phyloP scores from a whole-genome alignment of 2,888 invertebrate species.

The Drosophila robusta region DNA sequence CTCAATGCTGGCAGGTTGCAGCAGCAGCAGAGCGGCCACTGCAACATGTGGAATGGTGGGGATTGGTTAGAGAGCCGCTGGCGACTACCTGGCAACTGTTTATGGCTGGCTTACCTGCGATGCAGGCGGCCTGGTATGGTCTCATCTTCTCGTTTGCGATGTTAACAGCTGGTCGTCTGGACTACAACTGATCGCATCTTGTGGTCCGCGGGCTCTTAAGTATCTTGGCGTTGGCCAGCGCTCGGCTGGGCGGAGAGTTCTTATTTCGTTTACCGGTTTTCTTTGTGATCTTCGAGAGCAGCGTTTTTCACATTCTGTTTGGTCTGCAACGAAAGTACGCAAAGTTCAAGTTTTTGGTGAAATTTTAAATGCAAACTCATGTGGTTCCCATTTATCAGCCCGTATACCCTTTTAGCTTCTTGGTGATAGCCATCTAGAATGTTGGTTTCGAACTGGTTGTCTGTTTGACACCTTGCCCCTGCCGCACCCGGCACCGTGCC shows the following conservation, averaged over 20 bases:
- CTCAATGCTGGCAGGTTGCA: slow-evolving; percentile 51
- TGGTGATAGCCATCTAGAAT: slow-evolving; percentile 62
- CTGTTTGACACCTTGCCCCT: slow-evolving; percentile 61
- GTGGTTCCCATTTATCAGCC: slow-evolving; percentile 53
- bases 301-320: slow-evolving; percentile 47
- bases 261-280: slow-evolving; percentile 72
- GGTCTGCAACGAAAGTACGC: slow-evolving; percentile 61
- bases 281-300: slow-evolving; percentile 45
- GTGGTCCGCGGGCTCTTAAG: slow-evolving; percentile 50
- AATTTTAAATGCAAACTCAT: slow-evolving; percentile 75
- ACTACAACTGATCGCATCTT: slow-evolving; percentile 65
- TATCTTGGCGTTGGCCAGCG: slow-evolving; percentile 24
- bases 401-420: slow-evolving; percentile 38
- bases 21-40: slow-evolving; percentile 62
- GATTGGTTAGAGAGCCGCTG: too few relatives aligned
- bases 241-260: slow-evolving; percentile 52
- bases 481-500: slow-evolving; percentile 11
- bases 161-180: slow-evolving; percentile 59
- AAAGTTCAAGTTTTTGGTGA: slow-evolving; percentile 58
- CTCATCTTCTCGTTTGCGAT: slow-evolving; percentile 55
- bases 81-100: slow-evolving; percentile 3
- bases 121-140: slow-evolving; percentile 45
- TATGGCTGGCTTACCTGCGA: slow-evolving; percentile 56
- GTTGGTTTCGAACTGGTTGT: slow-evolving; percentile 66
- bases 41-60: slow-evolving; percentile 1